Conservation (phyloP, 2,888 invertebrate species). For the Mesorhabditis sp. region DNA sequence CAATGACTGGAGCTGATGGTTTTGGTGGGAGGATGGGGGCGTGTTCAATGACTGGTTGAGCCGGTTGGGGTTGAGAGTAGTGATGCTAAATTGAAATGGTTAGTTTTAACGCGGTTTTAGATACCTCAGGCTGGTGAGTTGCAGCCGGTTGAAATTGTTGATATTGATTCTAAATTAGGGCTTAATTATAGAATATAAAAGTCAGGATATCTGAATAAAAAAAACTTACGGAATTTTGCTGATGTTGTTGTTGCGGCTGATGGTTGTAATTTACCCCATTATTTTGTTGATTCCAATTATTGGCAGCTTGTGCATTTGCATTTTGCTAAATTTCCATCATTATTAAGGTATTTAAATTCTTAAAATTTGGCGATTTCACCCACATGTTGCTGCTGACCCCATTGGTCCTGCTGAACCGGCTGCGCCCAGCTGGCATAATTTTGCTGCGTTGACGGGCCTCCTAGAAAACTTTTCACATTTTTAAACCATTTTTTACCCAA, state of each 20-base stretch:
- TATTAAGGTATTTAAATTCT: too few species aligned
- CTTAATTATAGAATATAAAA: background rate
- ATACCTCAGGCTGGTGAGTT: slow-evolving; percentile 8
- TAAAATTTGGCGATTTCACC: too few species aligned
- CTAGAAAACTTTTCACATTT: too few species aligned
- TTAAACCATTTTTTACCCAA: slow-evolving; percentile 23
- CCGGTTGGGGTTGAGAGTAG: background rate
- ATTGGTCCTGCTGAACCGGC: slow-evolving; percentile 24
- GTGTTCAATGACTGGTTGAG: slow-evolving; percentile 14
- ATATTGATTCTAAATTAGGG: slow-evolving; percentile 2
- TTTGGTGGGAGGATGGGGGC: slow-evolving; percentile 11
- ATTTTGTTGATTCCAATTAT: too few species aligned
- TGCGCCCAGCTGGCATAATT: slow-evolving; percentile 32
- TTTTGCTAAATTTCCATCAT: too few species aligned
- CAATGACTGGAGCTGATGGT: background rate
- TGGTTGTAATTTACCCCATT: too few species aligned
- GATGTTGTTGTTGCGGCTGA: slow-evolving; percentile 8
- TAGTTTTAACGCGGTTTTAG: background rate
- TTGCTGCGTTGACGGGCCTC: slow-evolving; percentile 14
- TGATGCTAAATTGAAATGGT: slow-evolving; percentile 10
- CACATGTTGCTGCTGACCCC: slow-evolving; percentile 19
- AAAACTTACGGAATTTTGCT: slow-evolving; percentile 10
- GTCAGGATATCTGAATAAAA: background rate
- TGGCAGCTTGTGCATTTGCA: too few species aligned
- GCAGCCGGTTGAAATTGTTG: slow-evolving; percentile 8